Evolutionary conservation across 2,113 vertebrate genomes (phyloP).

Genomic region (Antennarius striatus): DNA sequence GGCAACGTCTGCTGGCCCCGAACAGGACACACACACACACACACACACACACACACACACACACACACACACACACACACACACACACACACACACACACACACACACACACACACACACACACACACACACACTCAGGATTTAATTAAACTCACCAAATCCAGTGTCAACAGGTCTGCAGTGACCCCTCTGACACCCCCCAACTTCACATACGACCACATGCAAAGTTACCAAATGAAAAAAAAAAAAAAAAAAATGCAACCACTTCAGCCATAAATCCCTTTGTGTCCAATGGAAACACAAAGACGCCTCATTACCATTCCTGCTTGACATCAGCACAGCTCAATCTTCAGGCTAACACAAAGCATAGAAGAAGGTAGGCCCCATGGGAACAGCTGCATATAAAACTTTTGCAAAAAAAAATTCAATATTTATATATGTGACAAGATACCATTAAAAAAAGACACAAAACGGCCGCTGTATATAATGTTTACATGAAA

Average conservation of each 20-base stretch:
- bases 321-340: slow-evolving; percentile 23
- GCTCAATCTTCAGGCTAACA: slow-evolving; percentile 11
- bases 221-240: slow-evolving; percentile 19
- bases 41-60: slow-evolving; percentile 9
- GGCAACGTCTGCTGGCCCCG: slow-evolving; percentile 38
- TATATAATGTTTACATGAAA: slow-evolving; percentile 27
- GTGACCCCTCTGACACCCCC: slow-evolving; percentile 32
- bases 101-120: slow-evolving; percentile 15
- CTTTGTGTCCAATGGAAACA: slow-evolving; percentile 28
- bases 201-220: slow-evolving; percentile 31
- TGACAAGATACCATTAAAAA: not conserved
- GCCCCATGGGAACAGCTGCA: not conserved
- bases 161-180: slow-evolving; percentile 48
- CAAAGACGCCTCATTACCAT: slow-evolving; percentile 22
- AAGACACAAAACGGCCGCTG: too few species aligned
- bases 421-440: not conserved
- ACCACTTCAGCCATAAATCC: not conserved
- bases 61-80: slow-evolving; percentile 23
- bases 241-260: not conserved
- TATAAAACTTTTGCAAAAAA: slow-evolving; percentile 23
- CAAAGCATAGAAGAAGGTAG: not conserved
- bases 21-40: slow-evolving; percentile 16
- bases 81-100: slow-evolving; percentile 14
- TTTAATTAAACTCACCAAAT: slow-evolving; percentile 62
- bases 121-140: slow-evolving; percentile 28